A percentile compares a stretch with the other conserved stretches of the same genome.
These are phyloP conservation scores for Oreortyx pictus DNA, from an alignment of 2,797 vertebrate species.

Conservation along the genomic window DNA sequence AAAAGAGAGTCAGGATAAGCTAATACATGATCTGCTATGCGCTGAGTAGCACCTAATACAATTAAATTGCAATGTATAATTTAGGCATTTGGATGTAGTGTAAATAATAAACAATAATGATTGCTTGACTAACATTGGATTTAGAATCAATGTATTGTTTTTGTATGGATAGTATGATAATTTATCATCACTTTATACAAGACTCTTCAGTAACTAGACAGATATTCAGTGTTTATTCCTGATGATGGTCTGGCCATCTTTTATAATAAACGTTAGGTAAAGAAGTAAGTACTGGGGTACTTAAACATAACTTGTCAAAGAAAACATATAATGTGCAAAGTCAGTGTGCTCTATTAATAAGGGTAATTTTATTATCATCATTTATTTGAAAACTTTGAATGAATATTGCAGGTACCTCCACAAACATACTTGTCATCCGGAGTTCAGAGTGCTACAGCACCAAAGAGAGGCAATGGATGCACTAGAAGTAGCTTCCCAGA, in stretches of 20 bases:
- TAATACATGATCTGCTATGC: neutral
- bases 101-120: neutral
- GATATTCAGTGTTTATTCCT: neutral
- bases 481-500: neutral
- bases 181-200: neutral
- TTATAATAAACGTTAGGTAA: neutral
- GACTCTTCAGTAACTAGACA: neutral
- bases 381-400: neutral
- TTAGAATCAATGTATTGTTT: neutral
- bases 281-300: neutral
- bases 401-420: neutral
- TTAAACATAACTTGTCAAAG: neutral
- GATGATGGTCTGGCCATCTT: neutral
- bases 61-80: neutral
- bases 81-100: neutral
- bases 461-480: neutral
- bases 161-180: neutral
- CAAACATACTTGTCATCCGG: neutral
- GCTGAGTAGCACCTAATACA: neutral
- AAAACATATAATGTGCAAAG: neutral
- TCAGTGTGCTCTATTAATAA: neutral
- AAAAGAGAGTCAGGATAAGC: neutral
- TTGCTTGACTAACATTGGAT: neutral
- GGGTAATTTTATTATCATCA: neutral
- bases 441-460: rapidly evolving